These are phyloP conservation scores for Cryptoprocta ferox DNA, from an alignment of 2,797 vertebrate genomes.

Conservation along the genomic window DNA sequence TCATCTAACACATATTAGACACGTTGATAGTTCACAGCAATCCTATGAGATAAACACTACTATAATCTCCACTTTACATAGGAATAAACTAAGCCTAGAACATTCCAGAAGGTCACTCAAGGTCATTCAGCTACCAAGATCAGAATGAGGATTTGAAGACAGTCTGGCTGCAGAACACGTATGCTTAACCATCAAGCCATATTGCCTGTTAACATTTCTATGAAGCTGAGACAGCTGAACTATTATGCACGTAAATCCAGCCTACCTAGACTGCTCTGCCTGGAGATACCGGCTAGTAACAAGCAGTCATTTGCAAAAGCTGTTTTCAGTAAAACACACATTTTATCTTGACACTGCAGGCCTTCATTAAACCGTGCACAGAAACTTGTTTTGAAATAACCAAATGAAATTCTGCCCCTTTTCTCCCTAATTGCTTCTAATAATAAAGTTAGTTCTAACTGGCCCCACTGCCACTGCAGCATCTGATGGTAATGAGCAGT, in stretches of 20 bases:
- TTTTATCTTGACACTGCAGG: constrained; percentile 85
- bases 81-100: not conserved
- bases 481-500: constrained; percentile 78
- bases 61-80: not conserved
- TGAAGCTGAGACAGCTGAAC: constrained; percentile 58
- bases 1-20: not conserved
- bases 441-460: constrained; percentile 82
- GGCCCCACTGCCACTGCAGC: constrained; percentile 50
- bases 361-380: constrained; percentile 75
- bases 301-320: constrained; percentile 79
- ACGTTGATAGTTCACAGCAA: not conserved
- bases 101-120: not conserved
- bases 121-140: constrained; percentile 15
- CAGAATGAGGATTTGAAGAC: constrained; percentile 25
- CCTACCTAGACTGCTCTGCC: constrained; percentile 16
- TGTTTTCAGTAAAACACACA: constrained; percentile 81
- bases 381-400: constrained; percentile 83
- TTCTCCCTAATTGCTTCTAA: constrained; percentile 83
- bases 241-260: constrained; percentile 67
- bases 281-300: constrained; percentile 69
- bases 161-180: not conserved
- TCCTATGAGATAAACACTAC: not conserved
- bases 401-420: constrained; percentile 82
- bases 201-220: not conserved
- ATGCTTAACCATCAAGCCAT: not conserved